Base-by-base conservation (phyloP, 2,797 vertebrate species). In the Alosa sapidissima region DNA sequence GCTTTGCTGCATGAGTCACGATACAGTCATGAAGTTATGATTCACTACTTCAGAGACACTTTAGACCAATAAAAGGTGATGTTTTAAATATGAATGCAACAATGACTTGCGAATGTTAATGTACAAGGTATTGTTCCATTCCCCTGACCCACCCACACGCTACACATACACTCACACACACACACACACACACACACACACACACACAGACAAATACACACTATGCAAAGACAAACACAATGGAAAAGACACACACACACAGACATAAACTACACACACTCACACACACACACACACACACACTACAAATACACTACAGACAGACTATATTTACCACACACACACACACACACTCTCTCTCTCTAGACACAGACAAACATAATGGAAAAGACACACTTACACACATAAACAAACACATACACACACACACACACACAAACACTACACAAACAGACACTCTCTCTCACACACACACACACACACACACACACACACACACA, bases 401-500 rank as follows among this genome's bases (percentile, higher is more conserved):
- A 65, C 7, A 65, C 60, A 65, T 10, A 65, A 19, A 24, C 21
- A 58, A 1, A 60, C 58, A n/a, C 21, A 60, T 3, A 24, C 58
- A 6, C 21, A n/a, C 19, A 60, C 7, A n/a, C 13, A 55, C 8
- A 54, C 52, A 54, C 52, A 54, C 14, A 19, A 54, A 8, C 7
- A 65, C 60, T 8, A 65, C 60, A 65, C 6, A 65, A n/a, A 28
- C n/a, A 28, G 16, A 4, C 19, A 4, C 55, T 11, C 55, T 11
- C 55, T 11, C 55, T 11, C 55, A 6, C 55, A 21, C 19, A 21
- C 55, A 21, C 19, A 21, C 65, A 68, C 65, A 68, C 28, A 36
- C 65, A 68, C 65, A 36, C 62, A 68, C 24, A 68, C 24, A 68
- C 10, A 68, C 62, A 68, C 62, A 68, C 60, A n/a, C n/a, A n/a